A percentile compares a stretch with the other conserved stretches of the same genome.
Evolutionary conservation across 2,797 vertebrate species (phyloP).

Genomic region (Gobio occitaniae): DNA sequence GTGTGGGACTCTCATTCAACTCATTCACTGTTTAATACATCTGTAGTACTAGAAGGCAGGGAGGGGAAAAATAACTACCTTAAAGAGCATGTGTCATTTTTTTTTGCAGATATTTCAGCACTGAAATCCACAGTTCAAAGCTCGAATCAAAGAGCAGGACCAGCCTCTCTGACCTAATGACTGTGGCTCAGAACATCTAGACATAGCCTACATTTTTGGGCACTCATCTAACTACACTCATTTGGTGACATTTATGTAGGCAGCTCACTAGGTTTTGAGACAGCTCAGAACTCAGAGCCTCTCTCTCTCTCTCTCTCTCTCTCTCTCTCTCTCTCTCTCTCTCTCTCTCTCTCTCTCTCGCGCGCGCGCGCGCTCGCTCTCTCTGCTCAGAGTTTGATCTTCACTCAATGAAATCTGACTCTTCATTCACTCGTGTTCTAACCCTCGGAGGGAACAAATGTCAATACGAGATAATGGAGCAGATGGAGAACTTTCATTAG

Average conservation of each 20-base stretch:
- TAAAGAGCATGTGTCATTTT: background rate
- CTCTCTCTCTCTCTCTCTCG: background rate
- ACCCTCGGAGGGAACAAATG: slow-evolving; percentile 25
- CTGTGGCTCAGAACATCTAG: background rate
- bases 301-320: slow-evolving; percentile 16
- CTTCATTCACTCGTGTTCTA: slow-evolving; percentile 33
- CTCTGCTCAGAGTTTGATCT: slow-evolving; percentile 48
- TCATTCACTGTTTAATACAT: background rate
- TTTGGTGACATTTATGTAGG: background rate
- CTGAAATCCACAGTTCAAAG: slow-evolving; percentile 10
- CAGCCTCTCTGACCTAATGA: background rate
- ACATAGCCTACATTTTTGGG: background rate
- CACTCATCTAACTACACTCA: background rate
- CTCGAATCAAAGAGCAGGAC: background rate
- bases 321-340: slow-evolving; percentile 4
- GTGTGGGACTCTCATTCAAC: background rate
- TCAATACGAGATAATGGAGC: slow-evolving; percentile 35
- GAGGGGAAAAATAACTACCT: background rate
- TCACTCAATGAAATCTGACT: slow-evolving; percentile 49
- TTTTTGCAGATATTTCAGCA: no score
- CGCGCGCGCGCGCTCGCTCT: background rate
- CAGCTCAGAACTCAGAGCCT: background rate
- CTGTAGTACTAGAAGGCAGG: background rate
- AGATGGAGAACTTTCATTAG: slow-evolving; percentile 48
- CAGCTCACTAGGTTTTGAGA: background rate